Evolutionary conservation across 2,113 vertebrate species (phyloP).

Genomic region (Casuarius casuarius): DNA sequence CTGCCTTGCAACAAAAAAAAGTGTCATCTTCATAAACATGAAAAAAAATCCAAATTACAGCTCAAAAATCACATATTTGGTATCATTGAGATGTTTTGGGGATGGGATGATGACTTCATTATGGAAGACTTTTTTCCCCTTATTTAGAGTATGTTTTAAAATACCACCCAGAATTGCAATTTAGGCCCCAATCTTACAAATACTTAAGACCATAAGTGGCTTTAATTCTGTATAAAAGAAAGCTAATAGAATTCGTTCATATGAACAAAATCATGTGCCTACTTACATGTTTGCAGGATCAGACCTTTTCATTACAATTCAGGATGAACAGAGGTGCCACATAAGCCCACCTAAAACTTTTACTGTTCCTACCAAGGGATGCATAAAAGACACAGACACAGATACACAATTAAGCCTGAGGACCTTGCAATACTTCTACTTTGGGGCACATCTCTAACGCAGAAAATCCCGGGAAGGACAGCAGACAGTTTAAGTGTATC

Average conservation of each 20-base stretch:
- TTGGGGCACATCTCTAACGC: not conserved
- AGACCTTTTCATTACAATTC: not conserved
- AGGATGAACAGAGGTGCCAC: accelerated
- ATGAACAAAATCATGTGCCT: not conserved
- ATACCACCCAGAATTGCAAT: not conserved
- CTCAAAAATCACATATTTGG: not conserved
- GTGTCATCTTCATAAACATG: not conserved
- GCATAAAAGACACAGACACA: not conserved
- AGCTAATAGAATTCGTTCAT: not conserved
- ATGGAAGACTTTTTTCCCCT: not conserved
- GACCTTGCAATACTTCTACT: not conserved
- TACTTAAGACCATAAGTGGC: not conserved
- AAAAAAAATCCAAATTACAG: conserved; percentile 44
- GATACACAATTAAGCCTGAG: not conserved
- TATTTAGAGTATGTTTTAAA: conserved; percentile 34
- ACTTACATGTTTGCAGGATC: not conserved
- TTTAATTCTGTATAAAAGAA: not conserved
- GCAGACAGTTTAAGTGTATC: not conserved
- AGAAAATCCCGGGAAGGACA: not conserved
- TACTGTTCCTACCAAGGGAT: not conserved
- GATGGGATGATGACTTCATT: conserved; percentile 61
- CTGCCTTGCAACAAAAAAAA: conserved; percentile 36
- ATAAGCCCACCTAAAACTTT: not conserved
- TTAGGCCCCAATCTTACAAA: conserved; percentile 6
- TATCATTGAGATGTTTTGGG: conserved; percentile 31